Base-by-base conservation (phyloP, 2,113 vertebrate genomes). In the Nicator chloris region DNA sequence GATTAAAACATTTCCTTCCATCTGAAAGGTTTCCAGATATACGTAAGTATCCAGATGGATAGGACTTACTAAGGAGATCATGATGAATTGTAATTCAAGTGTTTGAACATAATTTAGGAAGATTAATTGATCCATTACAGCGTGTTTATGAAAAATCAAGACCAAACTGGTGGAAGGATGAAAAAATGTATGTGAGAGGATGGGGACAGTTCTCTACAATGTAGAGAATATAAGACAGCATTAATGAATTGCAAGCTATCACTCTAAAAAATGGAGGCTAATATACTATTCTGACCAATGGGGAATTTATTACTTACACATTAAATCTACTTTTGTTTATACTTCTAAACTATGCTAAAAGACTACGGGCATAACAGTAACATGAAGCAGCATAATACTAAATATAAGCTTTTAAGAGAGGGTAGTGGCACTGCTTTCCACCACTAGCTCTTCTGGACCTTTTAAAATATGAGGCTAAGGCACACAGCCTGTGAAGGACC, bases 241-340 rank as follows among this genome's bases (percentile, higher is more conserved):
- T 76, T 75, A 79, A 87, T 33, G 16, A 89, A 87, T 90, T 90
- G 50, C 69, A 89, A 92, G 73, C 42, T 75, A 90, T 44, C 27
- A 66, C 27, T 84, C 75, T 82, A 61, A 79, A 88, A 49, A 83
- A 94, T 44, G 28, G 37, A 82, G 53, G 54, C 47, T 88, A 91
- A 71, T 88, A 91, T 39, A 78, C 26, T 66, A 1, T 63, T 90
- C 53, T 84, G 71, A 93, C 27, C 90, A 82, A 83, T 53, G 30
- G 49, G 4, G 39, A 86, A 91, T 87, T 93, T 88, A 92, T 31
- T 44, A 39, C 53, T 45, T 92, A 75, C 10, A 37, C 53, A 42
- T 93, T 89, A 86, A 88, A 94, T 88, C 37, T 87, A 59, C 57
- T 92, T 89, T 75, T 83, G 90, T 66, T 90, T 83, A 77, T 56